A percentile compares a stretch with the other conserved stretches of the same genome.
Conservation (phyloP, 2,797 vertebrate species). For the Lates japonicus region DNA sequence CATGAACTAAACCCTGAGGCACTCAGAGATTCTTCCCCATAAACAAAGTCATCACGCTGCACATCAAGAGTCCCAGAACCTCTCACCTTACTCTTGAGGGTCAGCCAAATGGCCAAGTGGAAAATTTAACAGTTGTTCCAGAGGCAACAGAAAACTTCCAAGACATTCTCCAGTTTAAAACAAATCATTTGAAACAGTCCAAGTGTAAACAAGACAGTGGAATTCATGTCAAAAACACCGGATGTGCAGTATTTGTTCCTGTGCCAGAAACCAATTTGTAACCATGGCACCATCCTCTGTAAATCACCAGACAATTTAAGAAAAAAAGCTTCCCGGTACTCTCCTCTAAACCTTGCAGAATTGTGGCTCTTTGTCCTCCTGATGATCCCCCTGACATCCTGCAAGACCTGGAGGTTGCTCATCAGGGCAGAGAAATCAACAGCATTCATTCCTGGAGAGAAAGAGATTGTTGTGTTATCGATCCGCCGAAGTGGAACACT, state of each 20-base stretch:
- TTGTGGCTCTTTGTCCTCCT: conserved; percentile 28
- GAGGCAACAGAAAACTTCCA: not conserved
- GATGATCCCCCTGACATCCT: conserved; percentile 29
- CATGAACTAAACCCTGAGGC: conserved; percentile 28
- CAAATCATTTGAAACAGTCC: conserved; percentile 8
- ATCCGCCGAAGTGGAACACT: not conserved
- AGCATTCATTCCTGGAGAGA: not conserved
- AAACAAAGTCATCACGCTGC: conserved; percentile 48
- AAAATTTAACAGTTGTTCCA: conserved; percentile 18
- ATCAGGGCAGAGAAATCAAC: not conserved
- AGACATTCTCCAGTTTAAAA: conserved; percentile 3
- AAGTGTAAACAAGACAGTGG: conserved; percentile 17
- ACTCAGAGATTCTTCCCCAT: conserved; percentile 15
- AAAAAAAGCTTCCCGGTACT: not conserved
- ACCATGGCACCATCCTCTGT: not conserved
- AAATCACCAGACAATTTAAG: conserved; percentile 31
- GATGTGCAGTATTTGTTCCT: not conserved
- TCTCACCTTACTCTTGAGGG: conserved; percentile 8
- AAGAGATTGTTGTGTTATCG: not conserved
- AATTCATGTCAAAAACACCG: not conserved
- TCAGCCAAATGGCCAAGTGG: conserved; percentile 23
- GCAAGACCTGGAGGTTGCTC: conserved; percentile 6
- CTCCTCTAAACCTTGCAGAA: conserved; percentile 8
- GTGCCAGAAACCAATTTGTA: not conserved
- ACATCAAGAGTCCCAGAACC: conserved; percentile 33